Conservation (phyloP, 2,797 vertebrate species). For the Naso thynnoides region DNA sequence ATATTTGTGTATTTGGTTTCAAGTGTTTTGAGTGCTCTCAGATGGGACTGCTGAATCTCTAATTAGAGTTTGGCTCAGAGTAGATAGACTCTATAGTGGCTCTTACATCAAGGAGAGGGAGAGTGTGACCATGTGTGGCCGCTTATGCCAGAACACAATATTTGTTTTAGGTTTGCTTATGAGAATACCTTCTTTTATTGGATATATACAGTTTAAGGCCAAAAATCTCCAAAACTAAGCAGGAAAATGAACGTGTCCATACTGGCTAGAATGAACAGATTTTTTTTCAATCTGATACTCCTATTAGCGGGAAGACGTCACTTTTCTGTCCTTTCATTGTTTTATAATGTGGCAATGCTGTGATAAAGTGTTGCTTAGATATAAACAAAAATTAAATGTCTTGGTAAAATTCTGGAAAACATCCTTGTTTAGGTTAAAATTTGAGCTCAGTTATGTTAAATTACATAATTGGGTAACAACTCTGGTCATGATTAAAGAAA, state of each 20-base stretch:
- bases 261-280: not conserved
- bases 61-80: constrained; percentile 55
- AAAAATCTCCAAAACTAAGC: not conserved
- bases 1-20: constrained; percentile 17
- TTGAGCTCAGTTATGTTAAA: accelerated
- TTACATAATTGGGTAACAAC: not conserved
- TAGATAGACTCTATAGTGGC: constrained; percentile 15
- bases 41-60: constrained; percentile 48
- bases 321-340: not conserved
- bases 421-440: not conserved
- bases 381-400: too few relatives aligned
- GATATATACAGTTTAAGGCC: not conserved
- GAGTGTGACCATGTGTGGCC: constrained; percentile 30
- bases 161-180: constrained; percentile 9
- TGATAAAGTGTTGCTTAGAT: too few relatives aligned
- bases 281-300: accelerated
- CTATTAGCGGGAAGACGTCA: not conserved
- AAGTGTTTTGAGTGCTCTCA: constrained; percentile 28
- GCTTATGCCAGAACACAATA: constrained; percentile 26
- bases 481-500: not conserved
- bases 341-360: not conserved
- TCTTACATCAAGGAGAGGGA: constrained; percentile 28
- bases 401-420: not conserved
- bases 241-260: not conserved
- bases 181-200: not conserved